Evolutionary conservation across 2,888 invertebrate species (phyloP), one percentile per base, ranked within the genome.

Genomic region (Noctua janthina): DNA sequence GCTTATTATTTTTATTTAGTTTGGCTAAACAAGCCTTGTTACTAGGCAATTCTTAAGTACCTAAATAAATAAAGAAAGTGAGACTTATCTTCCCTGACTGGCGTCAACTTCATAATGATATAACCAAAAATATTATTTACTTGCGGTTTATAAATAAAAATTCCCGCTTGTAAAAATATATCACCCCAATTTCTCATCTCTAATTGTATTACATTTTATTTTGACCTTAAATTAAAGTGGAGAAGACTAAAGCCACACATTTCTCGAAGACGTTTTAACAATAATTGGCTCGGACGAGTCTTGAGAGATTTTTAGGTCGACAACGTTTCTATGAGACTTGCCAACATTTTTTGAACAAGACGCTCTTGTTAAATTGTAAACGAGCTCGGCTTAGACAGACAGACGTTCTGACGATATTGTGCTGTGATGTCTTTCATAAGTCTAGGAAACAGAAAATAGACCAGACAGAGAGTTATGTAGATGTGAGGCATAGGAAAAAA

Each of bases 261-360:
- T 88, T 81, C 87, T 86, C 66, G 78, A 72, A 74, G 85, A 79
- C 68, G 69, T 78, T 87, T 86, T 79, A 76, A 88, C 86, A 88
- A 80, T 86, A 83, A 87, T 83, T 84, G 89, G 90, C 83, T 80
- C 51, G 77, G 89, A 89, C 90, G 79, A 88, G 83, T 43, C 84
- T 86, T 70, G 75, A 79, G 72, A 82, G 83, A 85, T 85, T 89
- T 90, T 86, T 87, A 87, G 90, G 87, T 89, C 90, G 84, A 83
- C 89, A 81, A 82, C 76, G 78, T 69, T 84, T 81, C 84, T 77
- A 88, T 83, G 83, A 81, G 74, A 62, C 64, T 83, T 90, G 89
- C 89, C 90, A 89, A 89, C 82, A 86, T 87, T 86, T 89, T 86
- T 86, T 78, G 68, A 86, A 84, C 78, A 81, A 85, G 81, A 79